Evolutionary conservation across 2,888 invertebrate genomes (phyloP), one percentile per base, ranked within the genome.

Genomic region (Pycnomerus fuliginosus): DNA sequence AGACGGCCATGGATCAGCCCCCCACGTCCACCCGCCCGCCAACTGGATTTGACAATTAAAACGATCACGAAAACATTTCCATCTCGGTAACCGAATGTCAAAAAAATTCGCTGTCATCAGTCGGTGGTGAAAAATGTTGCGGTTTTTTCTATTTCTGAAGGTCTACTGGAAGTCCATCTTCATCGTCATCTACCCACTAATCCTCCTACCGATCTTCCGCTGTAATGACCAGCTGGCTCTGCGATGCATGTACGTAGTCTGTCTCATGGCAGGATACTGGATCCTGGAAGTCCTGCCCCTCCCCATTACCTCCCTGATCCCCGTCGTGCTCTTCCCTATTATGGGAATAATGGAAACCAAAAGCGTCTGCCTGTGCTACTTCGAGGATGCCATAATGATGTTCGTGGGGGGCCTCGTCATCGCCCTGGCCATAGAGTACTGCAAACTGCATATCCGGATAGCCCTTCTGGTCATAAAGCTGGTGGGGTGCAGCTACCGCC

Each of bases 391-490:
- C 0, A 84, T 87, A 61, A 86, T 89, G 79, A 88, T 90, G 89
- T 89, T 90, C 66, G 80, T 90, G 72, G 94, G 92, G 0, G 93
- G 94, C 11, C 78, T 95, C 54, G 86, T 94, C 71, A 88, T 94
- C 41, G 94, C 94, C 0, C 84, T 92, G 0, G 90, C 90, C 0
- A 87, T 95, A 1, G 94, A 95, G 71, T 85, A 89, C 67, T 90
- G 90, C 57, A 90, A 90, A 68, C 74, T 95, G 12, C 94, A 95
- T 58, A 86, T 88, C 68, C 78, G 94, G 50, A 84, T 94, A 1
- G 93, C 94, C 0, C 69, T 95, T 39, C 80, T 87, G 68, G 88
- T 90, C 2, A 86, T 94, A 5, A 62, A 69, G 77, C 37, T 50
- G 80, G 83, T 82, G 63, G 71, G 71, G 8, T 71, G 71, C 54